Percentiles rank a stretch among this genome's conserved stretches.
phyloP scores from a whole-genome alignment of 2,113 vertebrate genomes.

The Uropsilus gracilis region DNA sequence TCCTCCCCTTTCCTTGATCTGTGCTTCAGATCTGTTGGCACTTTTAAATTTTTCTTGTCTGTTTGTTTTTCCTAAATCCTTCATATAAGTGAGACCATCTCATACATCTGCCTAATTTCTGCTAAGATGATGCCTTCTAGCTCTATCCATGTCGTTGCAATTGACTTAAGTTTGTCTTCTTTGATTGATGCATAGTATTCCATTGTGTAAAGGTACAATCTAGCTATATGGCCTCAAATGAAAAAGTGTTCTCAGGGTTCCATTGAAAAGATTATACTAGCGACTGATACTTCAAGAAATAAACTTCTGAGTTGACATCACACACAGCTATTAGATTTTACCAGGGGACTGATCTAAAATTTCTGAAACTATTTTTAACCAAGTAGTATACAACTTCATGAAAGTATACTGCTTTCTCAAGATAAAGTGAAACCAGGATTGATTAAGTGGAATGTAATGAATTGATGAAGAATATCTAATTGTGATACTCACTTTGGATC shows the following conservation, averaged over 20 bases:
- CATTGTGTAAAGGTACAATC: no score
- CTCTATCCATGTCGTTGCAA: no score
- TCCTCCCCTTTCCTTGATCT: no score
- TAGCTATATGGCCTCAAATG: no score
- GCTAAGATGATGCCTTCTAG: no score
- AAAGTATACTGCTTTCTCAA: neutral
- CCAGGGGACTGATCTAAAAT: neutral
- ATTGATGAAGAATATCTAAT: neutral
- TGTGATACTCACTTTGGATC: neutral
- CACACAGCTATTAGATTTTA: neutral
- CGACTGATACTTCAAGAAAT: neutral
- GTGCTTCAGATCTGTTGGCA: no score
- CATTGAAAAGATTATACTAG: neutral
- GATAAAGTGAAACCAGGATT: neutral
- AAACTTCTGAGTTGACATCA: neutral
- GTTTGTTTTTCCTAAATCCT: no score
- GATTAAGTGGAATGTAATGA: neutral
- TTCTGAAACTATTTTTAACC: neutral
- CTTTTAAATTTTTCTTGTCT: no score
- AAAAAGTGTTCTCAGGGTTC: neutral
- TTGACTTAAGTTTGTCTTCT: no score
- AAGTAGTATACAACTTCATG: neutral
- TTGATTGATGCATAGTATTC: no score
- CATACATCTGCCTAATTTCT: no score
- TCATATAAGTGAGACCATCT: no score